These are phyloP conservation scores for Hesperia comma DNA, from an alignment of 2,888 invertebrate species.

Conservation along the genomic window DNA sequence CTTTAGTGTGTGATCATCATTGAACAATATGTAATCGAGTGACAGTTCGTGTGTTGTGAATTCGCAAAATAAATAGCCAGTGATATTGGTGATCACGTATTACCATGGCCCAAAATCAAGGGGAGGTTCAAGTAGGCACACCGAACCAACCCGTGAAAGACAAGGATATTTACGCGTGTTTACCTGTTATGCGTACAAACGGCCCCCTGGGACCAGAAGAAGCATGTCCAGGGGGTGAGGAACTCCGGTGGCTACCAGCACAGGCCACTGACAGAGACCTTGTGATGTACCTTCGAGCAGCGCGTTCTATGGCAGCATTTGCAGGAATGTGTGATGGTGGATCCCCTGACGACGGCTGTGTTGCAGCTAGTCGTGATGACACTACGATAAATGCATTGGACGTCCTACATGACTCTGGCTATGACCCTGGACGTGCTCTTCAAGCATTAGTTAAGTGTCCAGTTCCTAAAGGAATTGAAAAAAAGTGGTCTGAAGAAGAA, in stretches of 20 bases:
- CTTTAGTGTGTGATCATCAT: slow-evolving; percentile 51
- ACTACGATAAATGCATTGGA: slow-evolving; percentile 98
- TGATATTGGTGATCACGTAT: slow-evolving; percentile 68
- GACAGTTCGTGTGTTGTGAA: slow-evolving; percentile 64
- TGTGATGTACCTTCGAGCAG: slow-evolving; percentile 98
- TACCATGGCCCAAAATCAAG: slow-evolving; percentile 82
- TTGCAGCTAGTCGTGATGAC: slow-evolving; percentile 98
- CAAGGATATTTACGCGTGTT: slow-evolving; percentile 81
- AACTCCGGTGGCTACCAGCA: slow-evolving; percentile 96
- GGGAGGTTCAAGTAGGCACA: slow-evolving; percentile 79
- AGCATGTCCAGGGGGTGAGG: slow-evolving; percentile 88
- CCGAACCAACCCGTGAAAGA: slow-evolving; percentile 78
- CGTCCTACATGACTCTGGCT: slow-evolving; percentile 97
- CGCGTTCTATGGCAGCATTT: slow-evolving; percentile 98
- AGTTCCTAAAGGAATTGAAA: slow-evolving; percentile 97
- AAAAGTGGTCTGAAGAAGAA: slow-evolving; percentile 99
- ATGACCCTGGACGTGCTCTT: slow-evolving; percentile 97
- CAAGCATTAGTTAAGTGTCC: slow-evolving; percentile 98
- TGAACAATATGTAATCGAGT: slow-evolving; percentile 68
- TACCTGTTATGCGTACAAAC: slow-evolving; percentile 83
- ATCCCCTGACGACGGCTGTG: slow-evolving; percentile 97
- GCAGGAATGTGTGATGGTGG: slow-evolving; percentile 99
- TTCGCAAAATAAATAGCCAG: slow-evolving; percentile 60
- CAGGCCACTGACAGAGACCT: slow-evolving; percentile 97
- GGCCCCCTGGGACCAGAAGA: slow-evolving; percentile 78